Base-by-base conservation (phyloP, 2,888 invertebrate genomes). In the Scotopteryx bipunctaria region DNA sequence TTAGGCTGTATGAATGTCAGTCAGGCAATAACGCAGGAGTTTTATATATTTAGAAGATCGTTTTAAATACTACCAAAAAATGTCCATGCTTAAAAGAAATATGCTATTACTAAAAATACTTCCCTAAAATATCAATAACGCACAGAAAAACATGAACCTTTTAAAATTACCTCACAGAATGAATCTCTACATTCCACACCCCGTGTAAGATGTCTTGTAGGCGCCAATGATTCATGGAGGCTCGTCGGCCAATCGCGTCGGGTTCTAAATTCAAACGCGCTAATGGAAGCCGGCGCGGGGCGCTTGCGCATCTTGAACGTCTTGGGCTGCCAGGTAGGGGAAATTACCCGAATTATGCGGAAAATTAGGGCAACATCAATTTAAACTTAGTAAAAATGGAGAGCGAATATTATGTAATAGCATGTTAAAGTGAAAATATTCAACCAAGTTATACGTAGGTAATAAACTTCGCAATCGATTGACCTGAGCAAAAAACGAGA, bases 241-340 rank as follows among this genome's bases (percentile, higher is more conserved):
- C 47, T 58, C 32, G 32, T 42, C 66, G 62, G 55, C 84, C 84
- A 85, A 86, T 86, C 75, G 67, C 67, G 66, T 67, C 64, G 66
- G 70, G 78, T 85, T 88, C 86, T 86, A 87, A 77, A 86, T 86
- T 71, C 78, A 80, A 85, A 83, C 81, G 74, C 84, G 81, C 86
- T 89, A 89, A 87, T 88, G 87, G 87, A 87, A 84, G 77, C 64
- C 75, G 81, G 75, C 76, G 74, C 71, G 70, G 69, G 76, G 82
- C 86, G 85, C 84, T 74, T 71, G 81, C 78, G 78, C 85, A 79
- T 79, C 73, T 76, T 70, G 73, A 61, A 55, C 27, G 41, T 60
- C 61, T 57, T 14, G 55, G 68, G 78, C 83, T 83, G 72, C 79
- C 76, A 73, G 63, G 40, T 54, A 21, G 29, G 9, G 19, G 11